phyloP scores from a whole-genome alignment of 92 coral and sea anemone genomes.

The Epizoanthus ramosus region DNA sequence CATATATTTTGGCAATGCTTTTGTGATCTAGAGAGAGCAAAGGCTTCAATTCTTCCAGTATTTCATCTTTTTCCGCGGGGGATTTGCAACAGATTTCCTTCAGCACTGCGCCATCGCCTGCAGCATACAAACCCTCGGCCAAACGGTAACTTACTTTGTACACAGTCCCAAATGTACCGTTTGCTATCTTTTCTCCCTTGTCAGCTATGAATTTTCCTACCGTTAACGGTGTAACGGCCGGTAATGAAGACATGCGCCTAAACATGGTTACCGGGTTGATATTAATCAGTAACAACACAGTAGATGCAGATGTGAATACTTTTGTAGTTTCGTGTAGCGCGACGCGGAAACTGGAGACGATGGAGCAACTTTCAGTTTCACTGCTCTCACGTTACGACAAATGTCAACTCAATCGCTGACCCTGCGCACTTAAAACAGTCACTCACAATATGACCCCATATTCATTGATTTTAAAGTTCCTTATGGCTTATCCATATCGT shows the following conservation, averaged over 20 bases:
- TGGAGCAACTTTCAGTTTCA: constrained; percentile 10
- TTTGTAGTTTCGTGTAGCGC: neutral
- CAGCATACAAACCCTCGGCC: constrained; percentile 46
- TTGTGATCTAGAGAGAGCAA: constrained; percentile 53
- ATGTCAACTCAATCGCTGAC: neutral
- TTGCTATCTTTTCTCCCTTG: constrained; percentile 53
- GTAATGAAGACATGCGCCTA: constrained; percentile 37
- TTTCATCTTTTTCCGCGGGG: constrained; percentile 37
- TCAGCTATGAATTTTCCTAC: constrained; percentile 33
- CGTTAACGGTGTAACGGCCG: constrained; percentile 35
- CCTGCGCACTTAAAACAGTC: neutral
- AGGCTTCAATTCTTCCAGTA: constrained; percentile 47
- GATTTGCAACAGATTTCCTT: constrained; percentile 58
- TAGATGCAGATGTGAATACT: constrained; percentile 20
- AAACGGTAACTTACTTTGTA: constrained; percentile 52
- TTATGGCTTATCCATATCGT: too few species aligned
- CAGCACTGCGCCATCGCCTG: constrained; percentile 44
- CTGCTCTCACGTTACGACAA: neutral
- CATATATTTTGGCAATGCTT: constrained; percentile 47
- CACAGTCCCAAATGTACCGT: constrained; percentile 78
- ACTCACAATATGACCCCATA: too few species aligned
- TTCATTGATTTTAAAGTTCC: too few species aligned
- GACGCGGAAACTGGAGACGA: constrained; percentile 38
- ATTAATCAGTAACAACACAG: neutral
- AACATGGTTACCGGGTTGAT: constrained; percentile 6